Evolutionary conservation across 1,140 invertebrate genomes (phyloP).

Genomic region (Lepidurus couesii): DNA sequence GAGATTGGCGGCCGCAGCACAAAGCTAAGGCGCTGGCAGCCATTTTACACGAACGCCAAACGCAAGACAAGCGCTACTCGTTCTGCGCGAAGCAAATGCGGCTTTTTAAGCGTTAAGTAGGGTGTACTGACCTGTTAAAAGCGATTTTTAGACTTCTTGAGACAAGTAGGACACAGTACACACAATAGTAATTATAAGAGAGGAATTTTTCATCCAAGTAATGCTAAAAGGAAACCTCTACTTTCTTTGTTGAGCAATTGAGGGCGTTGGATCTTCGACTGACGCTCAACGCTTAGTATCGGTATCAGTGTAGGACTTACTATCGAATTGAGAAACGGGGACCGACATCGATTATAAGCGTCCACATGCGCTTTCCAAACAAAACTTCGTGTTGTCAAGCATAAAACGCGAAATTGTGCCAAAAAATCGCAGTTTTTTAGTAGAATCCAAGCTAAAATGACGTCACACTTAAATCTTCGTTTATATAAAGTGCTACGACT

Average conservation of each 20-base stretch:
- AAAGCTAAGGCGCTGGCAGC: constrained; percentile 20
- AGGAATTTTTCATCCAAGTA: too few relatives aligned
- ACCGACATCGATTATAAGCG: neutral
- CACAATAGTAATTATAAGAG: too few relatives aligned
- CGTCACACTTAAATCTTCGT: too few relatives aligned
- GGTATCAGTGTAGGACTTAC: neutral
- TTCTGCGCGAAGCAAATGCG: neutral
- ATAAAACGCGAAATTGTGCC: too few relatives aligned
- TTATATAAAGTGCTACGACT: too few relatives aligned
- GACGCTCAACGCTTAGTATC: neutral
- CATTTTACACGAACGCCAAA: neutral
- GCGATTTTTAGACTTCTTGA: neutral
- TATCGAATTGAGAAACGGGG: neutral
- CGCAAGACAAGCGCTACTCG: neutral
- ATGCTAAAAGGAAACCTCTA: neutral
- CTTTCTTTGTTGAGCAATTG: constrained; percentile 22
- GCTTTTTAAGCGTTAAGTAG: neutral
- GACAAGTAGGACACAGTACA: too few relatives aligned
- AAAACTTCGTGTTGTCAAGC: neutral
- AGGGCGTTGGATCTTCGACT: constrained; percentile 16
- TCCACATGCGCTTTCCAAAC: neutral
- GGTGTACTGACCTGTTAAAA: neutral
- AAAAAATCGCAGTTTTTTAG: too few relatives aligned
- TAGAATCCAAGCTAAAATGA: too few relatives aligned
- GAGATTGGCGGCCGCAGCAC: constrained; percentile 20